Conservation (phyloP, 2,797 vertebrate genomes). For the Monodelphis domestica region DNA sequence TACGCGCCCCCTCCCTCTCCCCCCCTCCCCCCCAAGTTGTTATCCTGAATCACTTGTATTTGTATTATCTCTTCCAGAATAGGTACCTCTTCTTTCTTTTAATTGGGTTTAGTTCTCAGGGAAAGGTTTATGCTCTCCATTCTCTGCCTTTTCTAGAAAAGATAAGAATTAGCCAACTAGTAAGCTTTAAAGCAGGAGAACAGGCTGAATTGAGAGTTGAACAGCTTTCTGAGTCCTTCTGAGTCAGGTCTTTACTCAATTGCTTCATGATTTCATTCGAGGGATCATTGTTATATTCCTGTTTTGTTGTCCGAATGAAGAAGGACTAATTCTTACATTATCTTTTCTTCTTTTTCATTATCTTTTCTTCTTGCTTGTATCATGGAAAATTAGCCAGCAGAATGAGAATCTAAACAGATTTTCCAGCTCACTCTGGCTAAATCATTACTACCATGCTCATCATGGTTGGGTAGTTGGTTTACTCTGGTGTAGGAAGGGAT, state of each 20-base stretch:
- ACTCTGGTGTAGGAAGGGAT: not conserved
- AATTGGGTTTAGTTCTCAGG: not conserved
- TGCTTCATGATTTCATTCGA: not conserved
- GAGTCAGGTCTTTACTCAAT: not conserved
- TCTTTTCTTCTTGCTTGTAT: not conserved
- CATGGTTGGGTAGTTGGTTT: not conserved
- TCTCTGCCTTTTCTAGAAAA: not conserved
- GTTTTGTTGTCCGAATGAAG: too few species aligned
- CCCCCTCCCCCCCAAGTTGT: too few species aligned
- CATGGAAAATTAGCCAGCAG: not conserved
- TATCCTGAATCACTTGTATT: not conserved
- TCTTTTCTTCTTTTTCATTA: not conserved
- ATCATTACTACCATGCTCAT: not conserved
- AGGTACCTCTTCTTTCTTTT: not conserved
- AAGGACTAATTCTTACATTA: not conserved
- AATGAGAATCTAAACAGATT: not conserved
- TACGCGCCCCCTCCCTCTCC: too few species aligned
- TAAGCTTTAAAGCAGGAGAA: not conserved
- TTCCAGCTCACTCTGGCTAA: too few species aligned
- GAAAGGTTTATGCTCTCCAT: not conserved
- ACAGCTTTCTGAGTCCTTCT: not conserved
- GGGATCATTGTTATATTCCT: not conserved
- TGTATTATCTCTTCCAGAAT: too few species aligned
- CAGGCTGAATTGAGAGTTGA: not conserved
- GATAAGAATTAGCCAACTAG: not conserved